Base-by-base conservation (phyloP, 2,113 vertebrate genomes). In the Prionailurus bengalensis region DNA sequence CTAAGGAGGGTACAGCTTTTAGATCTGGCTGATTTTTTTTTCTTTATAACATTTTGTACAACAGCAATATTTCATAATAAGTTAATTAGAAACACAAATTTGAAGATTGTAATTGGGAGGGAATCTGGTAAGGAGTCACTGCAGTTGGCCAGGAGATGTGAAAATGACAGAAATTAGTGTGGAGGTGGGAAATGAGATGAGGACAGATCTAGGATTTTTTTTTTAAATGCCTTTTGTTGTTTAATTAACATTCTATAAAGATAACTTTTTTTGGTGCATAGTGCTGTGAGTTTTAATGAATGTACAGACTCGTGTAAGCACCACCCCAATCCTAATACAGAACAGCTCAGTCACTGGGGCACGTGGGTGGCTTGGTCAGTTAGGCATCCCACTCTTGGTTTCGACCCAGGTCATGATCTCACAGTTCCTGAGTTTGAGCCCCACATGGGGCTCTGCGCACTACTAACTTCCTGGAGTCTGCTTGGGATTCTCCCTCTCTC, bases 181-280 rank as follows among this genome's bases (percentile, higher is more conserved):
- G 5, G 23, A 9, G 15, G 1, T 23, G 87, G 70, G 27, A 73
- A 79, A 29, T 66, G 58, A 92, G 53, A 94, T 76, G 25, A 96
- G 45, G 48, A 71, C 29, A 84, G 31, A 84, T 51, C n/a, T 81
- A 2, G 61, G 17, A 33, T 53, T 51, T 29, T 65, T 65, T 65
- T 36, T 1, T 14, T 39, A 73, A 48, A n/a, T 29, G 4, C 19
- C 42, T 73, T 92, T 86, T 74, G 33, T 68, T 42, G 16, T 71
- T 95, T 94, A 65, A 86, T 53, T 71, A 89, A 85, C 27, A 66
- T n/a, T 48, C 21, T 79, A 1, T 42, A n/a, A 95, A 86, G 73
- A 74, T 82, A 53, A 48, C 10, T 16, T 48, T n/a, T 66, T 74
- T 80, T 19, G 55, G 14, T 88, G 27, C 36, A 21, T 33, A 78